These are phyloP conservation scores for Zophobas morio DNA, from an alignment of 1,140 invertebrate species.

Conservation along the genomic window DNA sequence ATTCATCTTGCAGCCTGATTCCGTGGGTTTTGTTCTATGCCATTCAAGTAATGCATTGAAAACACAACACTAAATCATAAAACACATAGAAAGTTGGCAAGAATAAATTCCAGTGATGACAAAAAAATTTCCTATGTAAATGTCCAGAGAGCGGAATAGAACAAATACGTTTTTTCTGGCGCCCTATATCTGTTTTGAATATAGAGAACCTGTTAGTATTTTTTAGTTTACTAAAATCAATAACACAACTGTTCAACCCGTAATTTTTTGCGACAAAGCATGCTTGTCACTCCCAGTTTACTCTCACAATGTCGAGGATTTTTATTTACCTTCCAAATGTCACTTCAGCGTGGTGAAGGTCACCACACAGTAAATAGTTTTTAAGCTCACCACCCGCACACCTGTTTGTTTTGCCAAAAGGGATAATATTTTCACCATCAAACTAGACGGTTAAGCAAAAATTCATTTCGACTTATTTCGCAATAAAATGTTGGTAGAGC, in stretches of 20 bases:
- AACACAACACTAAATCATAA: too few relatives aligned
- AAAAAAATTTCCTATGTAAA: conserved; percentile 17
- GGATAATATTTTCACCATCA: background rate
- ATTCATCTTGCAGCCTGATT: too few relatives aligned
- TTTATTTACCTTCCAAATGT: conserved; percentile 34
- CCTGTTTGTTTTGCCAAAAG: background rate
- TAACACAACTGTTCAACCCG: conserved; percentile 28
- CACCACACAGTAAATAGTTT: background rate
- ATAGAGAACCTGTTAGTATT: conserved; percentile 11
- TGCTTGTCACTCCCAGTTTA: conserved; percentile 31
- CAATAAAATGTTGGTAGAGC: too few relatives aligned
- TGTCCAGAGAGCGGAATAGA: conserved; percentile 1
- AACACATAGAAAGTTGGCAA: background rate
- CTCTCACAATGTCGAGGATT: conserved; percentile 4
- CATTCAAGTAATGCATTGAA: too few relatives aligned
- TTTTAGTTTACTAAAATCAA: conserved; percentile 34
- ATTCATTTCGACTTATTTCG: too few relatives aligned
- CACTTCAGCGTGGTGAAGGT: background rate
- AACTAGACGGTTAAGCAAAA: too few relatives aligned
- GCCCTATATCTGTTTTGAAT: conserved; percentile 4
- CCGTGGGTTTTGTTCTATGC: too few relatives aligned
- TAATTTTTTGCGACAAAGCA: conserved; percentile 27
- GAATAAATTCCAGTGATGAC: conserved; percentile 3
- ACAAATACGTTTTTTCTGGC: conserved; percentile 13
- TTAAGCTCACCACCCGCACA: background rate